Base-by-base conservation (phyloP, 1,140 invertebrate species). In the Chironomus tepperi region DNA sequence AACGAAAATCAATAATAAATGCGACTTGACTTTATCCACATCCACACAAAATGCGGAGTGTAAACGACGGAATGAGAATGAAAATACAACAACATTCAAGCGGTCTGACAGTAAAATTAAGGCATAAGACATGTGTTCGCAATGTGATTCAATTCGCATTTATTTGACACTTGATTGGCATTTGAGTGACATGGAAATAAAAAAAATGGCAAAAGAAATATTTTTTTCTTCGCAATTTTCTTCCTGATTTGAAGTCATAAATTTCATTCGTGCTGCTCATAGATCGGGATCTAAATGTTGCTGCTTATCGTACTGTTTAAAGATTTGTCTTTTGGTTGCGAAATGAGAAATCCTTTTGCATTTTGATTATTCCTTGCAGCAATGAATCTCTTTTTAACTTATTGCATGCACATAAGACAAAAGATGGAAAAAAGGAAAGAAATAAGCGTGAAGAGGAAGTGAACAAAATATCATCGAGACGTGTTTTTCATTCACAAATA, bases 391-490 rank as follows among this genome's bases (percentile, higher is more conserved):
- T 57, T n/a, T 34, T 34, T 34, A 34, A 34, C 47, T 57, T 15
- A 57, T 57, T 57, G 12, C 12, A 57, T 57, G 47, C 47, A 57
- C 24, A 34, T 34, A 5, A 34, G 24, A 34, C 24, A 34, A 57
- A 57, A 57, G 47, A 57, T n/a, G 47, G 12, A 34, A 34, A 34
- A 34, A 34, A 5, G 24, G 5, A 34, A 34, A 34, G 24, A 34
- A 34, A 34, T 2, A 34, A 34, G 24, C 24, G 24, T 34, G 24
- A 34, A 34, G 24, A 57, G 47, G 47, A 57, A 57, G 47, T 57
- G 47, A 57, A 57, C 47, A 57, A 57, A 57, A 57, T 57, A 57
- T 57, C 47, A 57, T 57, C 47, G 10, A 57, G n/a, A 57, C 47
- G 47, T 57, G 47, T 57, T 57, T 57, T 57, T 57, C 47, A 57